Base-by-base conservation (phyloP, 1,140 invertebrate species). In the Piezodorus guildinii region DNA sequence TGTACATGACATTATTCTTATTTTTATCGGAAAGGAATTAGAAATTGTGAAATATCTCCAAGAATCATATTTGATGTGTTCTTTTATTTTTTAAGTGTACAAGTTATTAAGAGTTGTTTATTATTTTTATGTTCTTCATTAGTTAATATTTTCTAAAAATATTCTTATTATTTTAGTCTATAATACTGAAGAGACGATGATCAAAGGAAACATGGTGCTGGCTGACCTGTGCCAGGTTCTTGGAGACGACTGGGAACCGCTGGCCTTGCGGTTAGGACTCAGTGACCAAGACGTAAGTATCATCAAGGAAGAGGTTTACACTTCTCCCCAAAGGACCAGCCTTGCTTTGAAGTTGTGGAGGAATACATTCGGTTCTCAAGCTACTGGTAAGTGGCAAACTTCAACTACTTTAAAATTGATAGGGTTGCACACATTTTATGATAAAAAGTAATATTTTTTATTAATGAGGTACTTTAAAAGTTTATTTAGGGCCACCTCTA, bases 171-270 rank as follows among this genome's bases (percentile, higher is more conserved):
- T 45, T 62, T 8, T 46, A 30, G 19, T 62, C 9, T 49, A 62
- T 30, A 46, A 23, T 15, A 46, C 46, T 2, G 58, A 60, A 21
- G 84, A 87, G 64, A 78, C 83, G 5, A 86, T 87, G 68, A 85
- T 87, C 69, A 77, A 84, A 69, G 87, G 86, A 27, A 86, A 89
- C 67, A 81, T 92, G 64, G 86, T 91, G 66, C 77, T 97, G 63
- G 90, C 90, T 12, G 93, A 96, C 71, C 90, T 97, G 66, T 93
- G 91, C 45, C 93, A 94, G 77, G 77, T 93, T 14, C 75, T 98
- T 15, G 91, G 89, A 44, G 86, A 88, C 66, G 94, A 97, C 75
- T 98, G 94, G 94, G 85, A 92, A 51, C 82, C 85, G 30, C 76
- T 98, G 51, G 94, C 94, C 0, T 80, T 82, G 58, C 87, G 91